Percentiles rank a stretch among this genome's conserved stretches.
Evolutionary conservation across 1,140 invertebrate species (phyloP).

Genomic region (Zaprionus nigranus): DNA sequence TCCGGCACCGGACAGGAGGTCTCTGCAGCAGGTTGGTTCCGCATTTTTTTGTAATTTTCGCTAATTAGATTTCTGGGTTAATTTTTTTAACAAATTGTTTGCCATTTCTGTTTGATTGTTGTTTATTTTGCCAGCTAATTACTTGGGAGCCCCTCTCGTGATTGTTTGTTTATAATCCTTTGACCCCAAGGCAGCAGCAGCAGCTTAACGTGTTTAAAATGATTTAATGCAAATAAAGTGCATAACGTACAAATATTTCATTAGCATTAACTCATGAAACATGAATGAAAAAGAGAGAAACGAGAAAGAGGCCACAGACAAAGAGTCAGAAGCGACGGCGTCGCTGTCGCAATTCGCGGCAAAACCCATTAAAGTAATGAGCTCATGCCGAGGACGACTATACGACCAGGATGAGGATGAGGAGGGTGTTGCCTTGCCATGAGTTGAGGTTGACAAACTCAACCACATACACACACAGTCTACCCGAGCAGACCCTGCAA

Average conservation of each 20-base stretch:
- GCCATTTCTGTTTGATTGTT: conserved; percentile 41
- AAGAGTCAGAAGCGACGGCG: conserved; percentile 11
- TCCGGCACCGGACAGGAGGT: background rate
- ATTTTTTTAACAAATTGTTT: conserved; percentile 63
- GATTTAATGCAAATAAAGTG: conserved; percentile 52
- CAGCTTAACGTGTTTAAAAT: conserved; percentile 29
- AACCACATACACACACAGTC: conserved; percentile 20
- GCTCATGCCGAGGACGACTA: conserved; percentile 58
- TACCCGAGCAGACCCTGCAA: background rate
- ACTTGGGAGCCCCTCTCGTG: conserved; percentile 31
- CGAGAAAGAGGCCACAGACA: conserved; percentile 36
- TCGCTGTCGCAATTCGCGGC: conserved; percentile 5
- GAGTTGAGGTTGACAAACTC: conserved; percentile 68
- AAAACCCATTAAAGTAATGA: conserved; percentile 78
- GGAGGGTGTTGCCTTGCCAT: conserved; percentile 35
- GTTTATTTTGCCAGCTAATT: conserved; percentile 73
- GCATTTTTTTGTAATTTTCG: conserved; percentile 44
- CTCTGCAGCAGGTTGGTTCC: background rate
- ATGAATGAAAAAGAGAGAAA: conserved; percentile 17
- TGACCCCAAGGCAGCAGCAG: conserved; percentile 24
- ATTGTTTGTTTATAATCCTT: conserved; percentile 40
- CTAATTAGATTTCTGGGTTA: conserved; percentile 83
- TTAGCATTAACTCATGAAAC: conserved; percentile 48
- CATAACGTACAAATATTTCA: conserved; percentile 49
- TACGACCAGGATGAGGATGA: background rate